A percentile compares a stretch with the other conserved stretches of the same genome.
These are phyloP conservation scores for Geodia barretti DNA, from an alignment of 37 sponge, comb jelly and placozoan species.

Conservation along the genomic window DNA sequence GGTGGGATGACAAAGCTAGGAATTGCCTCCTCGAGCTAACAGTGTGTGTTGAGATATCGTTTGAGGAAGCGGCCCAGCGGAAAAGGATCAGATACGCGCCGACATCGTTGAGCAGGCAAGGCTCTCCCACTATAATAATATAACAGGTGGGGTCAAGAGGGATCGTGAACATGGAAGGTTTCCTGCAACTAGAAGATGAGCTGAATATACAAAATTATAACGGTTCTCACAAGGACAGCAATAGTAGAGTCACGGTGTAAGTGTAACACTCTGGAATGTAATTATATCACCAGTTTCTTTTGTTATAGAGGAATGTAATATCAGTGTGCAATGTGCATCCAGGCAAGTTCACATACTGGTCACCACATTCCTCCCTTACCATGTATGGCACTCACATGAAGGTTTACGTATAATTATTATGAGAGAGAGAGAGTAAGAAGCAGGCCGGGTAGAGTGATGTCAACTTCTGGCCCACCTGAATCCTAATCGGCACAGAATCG, in stretches of 20 bases:
- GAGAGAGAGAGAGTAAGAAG: not conserved
- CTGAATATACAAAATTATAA: not conserved
- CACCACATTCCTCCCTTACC: not conserved
- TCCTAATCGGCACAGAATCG: no score
- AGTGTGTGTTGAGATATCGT: not conserved
- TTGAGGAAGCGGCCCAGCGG: slow-evolving; percentile 1
- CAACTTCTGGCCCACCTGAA: no score
- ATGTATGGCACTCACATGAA: not conserved
- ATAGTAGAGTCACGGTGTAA: not conserved
- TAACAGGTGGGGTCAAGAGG: not conserved
- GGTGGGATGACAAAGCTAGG: not conserved
- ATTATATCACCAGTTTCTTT: not conserved
- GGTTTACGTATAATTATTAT: not conserved
- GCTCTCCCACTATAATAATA: not conserved
- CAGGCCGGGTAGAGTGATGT: no score
- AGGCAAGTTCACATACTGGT: not conserved
- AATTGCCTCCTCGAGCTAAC: not conserved
- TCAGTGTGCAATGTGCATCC: not conserved
- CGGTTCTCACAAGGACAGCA: not conserved
- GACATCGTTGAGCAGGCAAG: not conserved
- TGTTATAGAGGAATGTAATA: not conserved
- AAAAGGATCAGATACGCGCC: no score
- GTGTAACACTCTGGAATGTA: not conserved
- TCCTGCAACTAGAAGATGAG: not conserved
- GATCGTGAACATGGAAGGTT: not conserved